These are phyloP conservation scores for Parnassius mnemosyne DNA, from an alignment of 2,888 invertebrate species.

Conservation along the genomic window DNA sequence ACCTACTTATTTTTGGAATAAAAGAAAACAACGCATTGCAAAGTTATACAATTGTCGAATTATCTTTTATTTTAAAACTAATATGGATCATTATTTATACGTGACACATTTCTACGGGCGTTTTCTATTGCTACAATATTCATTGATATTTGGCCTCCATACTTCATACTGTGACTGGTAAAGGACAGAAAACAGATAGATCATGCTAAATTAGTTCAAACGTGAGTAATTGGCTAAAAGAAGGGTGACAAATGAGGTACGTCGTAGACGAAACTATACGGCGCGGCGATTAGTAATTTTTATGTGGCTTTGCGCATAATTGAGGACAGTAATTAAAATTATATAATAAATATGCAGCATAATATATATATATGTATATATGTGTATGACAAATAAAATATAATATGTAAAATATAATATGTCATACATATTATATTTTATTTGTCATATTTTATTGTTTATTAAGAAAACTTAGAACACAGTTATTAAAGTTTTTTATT, in stretches of 20 bases:
- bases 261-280: conserved; percentile 34
- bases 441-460: too few relatives aligned
- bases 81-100: neutral
- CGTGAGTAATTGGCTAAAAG: conserved; percentile 39
- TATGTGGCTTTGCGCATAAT: too few relatives aligned
- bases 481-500: too few relatives aligned
- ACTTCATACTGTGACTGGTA: conserved; percentile 1
- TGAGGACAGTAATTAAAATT: too few relatives aligned
- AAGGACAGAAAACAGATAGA: conserved; percentile 21
- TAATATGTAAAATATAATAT: too few relatives aligned
- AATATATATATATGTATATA: too few relatives aligned
- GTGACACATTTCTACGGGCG: conserved; percentile 11
- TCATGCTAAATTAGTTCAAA: conserved; percentile 25
- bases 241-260: conserved; percentile 41
- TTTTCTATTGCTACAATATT: neutral
- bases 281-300: neutral
- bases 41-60: neutral
- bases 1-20: too few relatives aligned
- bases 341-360: too few relatives aligned
- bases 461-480: too few relatives aligned
- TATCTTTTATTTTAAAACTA: neutral
- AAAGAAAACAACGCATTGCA: too few relatives aligned
- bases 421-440: too few relatives aligned
- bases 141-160: conserved; percentile 10
- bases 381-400: too few relatives aligned